These are phyloP conservation scores for Meloidogyne floridensis DNA, from an alignment of 1,140 invertebrate genomes.

Conservation along the genomic window DNA sequence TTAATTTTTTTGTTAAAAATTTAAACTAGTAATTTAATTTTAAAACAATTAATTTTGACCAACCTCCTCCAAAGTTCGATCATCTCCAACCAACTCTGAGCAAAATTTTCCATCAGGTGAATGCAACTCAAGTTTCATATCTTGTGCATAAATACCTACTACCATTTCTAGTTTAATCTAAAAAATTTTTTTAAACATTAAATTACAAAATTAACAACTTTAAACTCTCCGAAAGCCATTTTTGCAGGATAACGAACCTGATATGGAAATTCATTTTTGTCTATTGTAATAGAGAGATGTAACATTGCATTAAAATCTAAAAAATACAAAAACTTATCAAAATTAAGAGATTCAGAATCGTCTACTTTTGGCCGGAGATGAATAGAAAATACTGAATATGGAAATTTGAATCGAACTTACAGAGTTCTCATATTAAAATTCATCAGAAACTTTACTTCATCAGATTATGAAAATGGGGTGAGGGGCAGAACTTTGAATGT, in stretches of 20 bases:
- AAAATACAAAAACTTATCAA: too few relatives aligned
- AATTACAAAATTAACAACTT: constrained; percentile 21
- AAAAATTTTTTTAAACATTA: background rate
- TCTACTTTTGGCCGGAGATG: too few relatives aligned
- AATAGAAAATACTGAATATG: too few relatives aligned
- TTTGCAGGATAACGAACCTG: constrained; percentile 37
- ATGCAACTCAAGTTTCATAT: constrained; percentile 42
- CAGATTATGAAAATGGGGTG: too few relatives aligned
- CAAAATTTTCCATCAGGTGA: constrained; percentile 35
- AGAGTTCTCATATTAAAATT: too few relatives aligned
- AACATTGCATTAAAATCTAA: constrained; percentile 5
- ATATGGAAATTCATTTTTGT: constrained; percentile 35
- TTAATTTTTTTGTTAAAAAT: too few relatives aligned
- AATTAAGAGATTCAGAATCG: too few relatives aligned
- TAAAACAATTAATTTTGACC: background rate
- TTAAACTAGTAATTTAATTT: too few relatives aligned
- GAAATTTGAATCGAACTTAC: too few relatives aligned
- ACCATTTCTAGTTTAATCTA: constrained; percentile 43
- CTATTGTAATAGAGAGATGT: constrained; percentile 21
- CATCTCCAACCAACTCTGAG: constrained; percentile 37
- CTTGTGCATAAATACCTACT: constrained; percentile 34
- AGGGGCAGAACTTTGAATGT: too few relatives aligned
- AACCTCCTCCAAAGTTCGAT: constrained; percentile 33
- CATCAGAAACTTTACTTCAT: too few relatives aligned
- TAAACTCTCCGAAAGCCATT: constrained; percentile 36